Evolutionary conservation across 2,797 vertebrate species (phyloP).

Genomic region (Bradypus variegatus): DNA sequence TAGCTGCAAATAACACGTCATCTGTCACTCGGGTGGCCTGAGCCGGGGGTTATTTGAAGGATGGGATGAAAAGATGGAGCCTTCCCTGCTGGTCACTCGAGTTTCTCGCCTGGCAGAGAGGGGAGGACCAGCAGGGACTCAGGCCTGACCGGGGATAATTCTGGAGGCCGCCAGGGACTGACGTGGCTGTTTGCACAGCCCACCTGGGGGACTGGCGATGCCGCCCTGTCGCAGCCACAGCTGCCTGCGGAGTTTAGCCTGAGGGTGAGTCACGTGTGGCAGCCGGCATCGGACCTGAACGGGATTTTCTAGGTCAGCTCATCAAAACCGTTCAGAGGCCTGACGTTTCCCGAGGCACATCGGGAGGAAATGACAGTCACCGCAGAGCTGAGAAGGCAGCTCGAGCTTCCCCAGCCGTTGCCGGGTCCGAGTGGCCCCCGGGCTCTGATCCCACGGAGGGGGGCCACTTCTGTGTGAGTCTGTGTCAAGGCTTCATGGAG

Average conservation of each 20-base stretch:
- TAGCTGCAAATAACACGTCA: constrained; percentile 72
- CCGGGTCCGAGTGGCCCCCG: too few species aligned
- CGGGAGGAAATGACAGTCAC: neutral
- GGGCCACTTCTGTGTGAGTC: neutral
- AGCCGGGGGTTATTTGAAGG: constrained; percentile 76
- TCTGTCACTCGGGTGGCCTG: constrained; percentile 79
- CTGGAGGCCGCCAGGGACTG: constrained; percentile 71
- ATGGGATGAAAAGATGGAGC: constrained; percentile 66
- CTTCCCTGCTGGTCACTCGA: constrained; percentile 56
- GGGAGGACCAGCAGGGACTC: constrained; percentile 64
- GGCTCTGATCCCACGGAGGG: neutral
- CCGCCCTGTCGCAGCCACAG: constrained; percentile 22
- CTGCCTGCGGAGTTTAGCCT: constrained; percentile 69
- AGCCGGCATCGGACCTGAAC: constrained; percentile 72
- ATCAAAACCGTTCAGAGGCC: constrained; percentile 67
- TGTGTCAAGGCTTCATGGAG: neutral
- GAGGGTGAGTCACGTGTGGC: constrained; percentile 63
- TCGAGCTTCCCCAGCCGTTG: neutral
- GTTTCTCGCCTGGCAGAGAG: constrained; percentile 56
- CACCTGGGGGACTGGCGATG: constrained; percentile 68
- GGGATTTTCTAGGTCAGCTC: constrained; percentile 66
- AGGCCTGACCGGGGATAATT: constrained; percentile 69
- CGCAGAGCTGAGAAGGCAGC: neutral
- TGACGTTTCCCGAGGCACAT: constrained; percentile 61
- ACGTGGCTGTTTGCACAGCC: constrained; percentile 71